Conservation (phyloP, 1,140 invertebrate genomes). For the Achroia grisella region DNA sequence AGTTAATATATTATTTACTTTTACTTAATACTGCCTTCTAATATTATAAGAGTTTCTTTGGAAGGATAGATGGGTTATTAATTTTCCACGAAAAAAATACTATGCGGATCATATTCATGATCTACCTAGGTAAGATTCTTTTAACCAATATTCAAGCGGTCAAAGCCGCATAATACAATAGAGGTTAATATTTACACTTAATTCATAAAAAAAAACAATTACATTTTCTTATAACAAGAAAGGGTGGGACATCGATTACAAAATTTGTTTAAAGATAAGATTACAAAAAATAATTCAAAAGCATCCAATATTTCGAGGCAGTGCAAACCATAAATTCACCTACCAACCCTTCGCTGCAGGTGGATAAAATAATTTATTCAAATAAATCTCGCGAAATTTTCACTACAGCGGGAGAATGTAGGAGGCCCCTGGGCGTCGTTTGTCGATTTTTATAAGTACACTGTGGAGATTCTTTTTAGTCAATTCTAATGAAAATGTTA, state of each 20-base stretch:
- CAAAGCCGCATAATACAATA: too few species aligned
- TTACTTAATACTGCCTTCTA: too few species aligned
- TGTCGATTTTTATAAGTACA: slow-evolving; percentile 61
- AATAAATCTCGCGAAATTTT: slow-evolving; percentile 64
- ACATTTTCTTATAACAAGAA: too few species aligned
- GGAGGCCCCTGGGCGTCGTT: slow-evolving; percentile 54
- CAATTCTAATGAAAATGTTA: slow-evolving; percentile 50
- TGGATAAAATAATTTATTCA: slow-evolving; percentile 67
- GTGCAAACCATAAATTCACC: slow-evolving; percentile 29
- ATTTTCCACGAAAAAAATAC: too few species aligned
- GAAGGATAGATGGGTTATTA: too few species aligned
- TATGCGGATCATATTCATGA: too few species aligned
- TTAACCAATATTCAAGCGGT: too few species aligned
- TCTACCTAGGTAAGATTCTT: too few species aligned
- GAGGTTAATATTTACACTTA: too few species aligned
- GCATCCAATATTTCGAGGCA: slow-evolving; percentile 3
- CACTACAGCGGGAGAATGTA: slow-evolving; percentile 31
- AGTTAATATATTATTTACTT: too few species aligned
- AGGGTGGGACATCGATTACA: background rate
- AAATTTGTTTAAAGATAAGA: slow-evolving; percentile 10
- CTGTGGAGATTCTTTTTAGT: slow-evolving; percentile 44
- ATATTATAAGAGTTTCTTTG: too few species aligned
- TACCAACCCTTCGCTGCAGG: slow-evolving; percentile 63
- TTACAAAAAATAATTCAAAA: slow-evolving; percentile 4
- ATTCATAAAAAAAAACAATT: too few species aligned